Evolutionary conservation across 2,113 vertebrate species (phyloP).

Genomic region (Rhea americana): DNA sequence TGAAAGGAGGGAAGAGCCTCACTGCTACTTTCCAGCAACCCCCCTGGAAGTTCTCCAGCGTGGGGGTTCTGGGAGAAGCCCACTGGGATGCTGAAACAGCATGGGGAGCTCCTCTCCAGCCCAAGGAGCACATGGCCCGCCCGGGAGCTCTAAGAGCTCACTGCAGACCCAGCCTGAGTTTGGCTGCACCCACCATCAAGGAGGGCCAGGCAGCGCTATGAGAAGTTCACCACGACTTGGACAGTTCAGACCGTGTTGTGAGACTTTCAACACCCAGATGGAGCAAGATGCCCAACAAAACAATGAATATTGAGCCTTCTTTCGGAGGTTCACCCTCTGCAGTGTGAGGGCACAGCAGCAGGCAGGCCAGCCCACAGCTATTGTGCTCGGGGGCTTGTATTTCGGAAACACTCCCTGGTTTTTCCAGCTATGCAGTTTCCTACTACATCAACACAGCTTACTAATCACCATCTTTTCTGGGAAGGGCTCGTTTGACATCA

Average conservation of each 20-base stretch:
- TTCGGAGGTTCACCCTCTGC: background rate
- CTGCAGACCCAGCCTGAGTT: background rate
- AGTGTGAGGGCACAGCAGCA: too few relatives aligned
- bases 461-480: background rate
- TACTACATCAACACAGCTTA: background rate
- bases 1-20: background rate
- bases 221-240: background rate
- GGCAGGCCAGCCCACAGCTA: background rate
- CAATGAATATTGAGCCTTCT: background rate
- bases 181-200: background rate
- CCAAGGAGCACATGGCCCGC: fast-evolving
- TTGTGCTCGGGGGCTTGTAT: fast-evolving
- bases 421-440: background rate
- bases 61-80: background rate
- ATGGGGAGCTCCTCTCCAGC: background rate
- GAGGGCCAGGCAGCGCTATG: background rate
- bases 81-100: background rate
- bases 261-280: background rate
- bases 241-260: background rate
- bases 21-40: background rate
- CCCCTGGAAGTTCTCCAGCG: background rate
- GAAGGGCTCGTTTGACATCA: background rate
- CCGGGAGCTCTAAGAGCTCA: background rate
- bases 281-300: background rate
- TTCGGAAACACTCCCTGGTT: background rate